These are phyloP conservation scores for Luscinia luscinia DNA, from an alignment of 2,797 vertebrate genomes.

Conservation along the genomic window DNA sequence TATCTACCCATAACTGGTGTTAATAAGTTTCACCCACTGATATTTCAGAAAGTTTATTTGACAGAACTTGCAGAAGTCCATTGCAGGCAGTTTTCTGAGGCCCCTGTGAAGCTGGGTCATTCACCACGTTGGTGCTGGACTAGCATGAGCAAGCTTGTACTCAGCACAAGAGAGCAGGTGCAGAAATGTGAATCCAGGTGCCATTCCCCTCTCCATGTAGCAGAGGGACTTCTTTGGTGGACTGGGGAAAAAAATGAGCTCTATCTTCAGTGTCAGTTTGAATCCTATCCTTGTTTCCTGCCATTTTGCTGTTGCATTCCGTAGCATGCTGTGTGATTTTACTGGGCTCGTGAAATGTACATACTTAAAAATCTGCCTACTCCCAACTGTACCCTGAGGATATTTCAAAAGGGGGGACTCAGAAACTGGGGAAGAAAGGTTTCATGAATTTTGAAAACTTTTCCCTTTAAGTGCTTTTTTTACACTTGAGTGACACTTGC, in stretches of 20 bases:
- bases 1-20: neutral
- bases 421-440: slow-evolving; percentile 19
- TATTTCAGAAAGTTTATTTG: neutral
- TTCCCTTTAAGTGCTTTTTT: slow-evolving; percentile 40
- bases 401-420: slow-evolving; percentile 31
- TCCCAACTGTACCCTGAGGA: slow-evolving; percentile 44
- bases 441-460: slow-evolving; percentile 60
- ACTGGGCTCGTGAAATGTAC: neutral
- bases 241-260: neutral
- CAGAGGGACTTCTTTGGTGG: neutral
- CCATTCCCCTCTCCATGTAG: neutral
- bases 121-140: neutral
- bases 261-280: neutral
- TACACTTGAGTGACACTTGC: neutral
- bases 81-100: neutral
- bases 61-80: neutral
- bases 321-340: neutral
- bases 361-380: slow-evolving; percentile 27
- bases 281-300: neutral
- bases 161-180: neutral
- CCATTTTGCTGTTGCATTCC: neutral
- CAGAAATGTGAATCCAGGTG: neutral
- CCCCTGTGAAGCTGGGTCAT: neutral
- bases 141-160: neutral
- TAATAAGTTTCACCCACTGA: neutral